Evolutionary conservation across 2,113 vertebrate genomes (phyloP), one percentile per base, ranked within the genome.

Genomic region (Psittacula cyanocephala): DNA sequence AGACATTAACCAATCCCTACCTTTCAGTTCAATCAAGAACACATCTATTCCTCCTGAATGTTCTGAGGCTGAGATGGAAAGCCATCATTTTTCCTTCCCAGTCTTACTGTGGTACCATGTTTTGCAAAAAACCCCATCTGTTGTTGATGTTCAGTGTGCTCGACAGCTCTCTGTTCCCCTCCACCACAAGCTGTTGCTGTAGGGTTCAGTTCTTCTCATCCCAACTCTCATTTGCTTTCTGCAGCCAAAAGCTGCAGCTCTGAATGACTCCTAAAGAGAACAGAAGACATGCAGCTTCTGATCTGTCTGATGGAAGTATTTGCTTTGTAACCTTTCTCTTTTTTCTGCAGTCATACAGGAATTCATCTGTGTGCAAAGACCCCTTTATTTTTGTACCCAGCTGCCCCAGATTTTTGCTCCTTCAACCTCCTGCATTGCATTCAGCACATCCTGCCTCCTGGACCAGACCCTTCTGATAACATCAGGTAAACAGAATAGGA

Each of bases 121-220:
- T 97, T 93, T 90, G 91, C 88, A 96, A 92, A 95, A 94, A 93
- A 97, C 31, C 44, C 97, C 96, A 97, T 97, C 97, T 97, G 96
- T 92, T 97, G 94, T 97, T 97, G 97, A 97, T 81, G 84, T 74
- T 96, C 96, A 91, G 62, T 62, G 85, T 93, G 92, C 94, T 96
- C 9, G 79, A 89, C 89, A 96, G 86, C 67, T 96, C 94, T 96
- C 80, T 91, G 68, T 85, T 97, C 93, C 93, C 53, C 91, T 96
- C 78, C 74, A 95, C 85, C 80, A 95, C 96, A 97, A 97, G 93
- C 95, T 97, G 95, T 96, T 97, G 89, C 92, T 90, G 67, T 78
- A 92, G 81, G 88, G 89, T 96, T 97, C 86, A n/a, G 84, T 86
- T 93, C 88, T 96, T 57, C 88, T 87, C 77, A 90, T 95, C 83